A percentile compares a stretch with the other conserved stretches of the same genome.
Evolutionary conservation across 2,797 vertebrate genomes (phyloP).

Genomic region (Sphenopsis melanotis): DNA sequence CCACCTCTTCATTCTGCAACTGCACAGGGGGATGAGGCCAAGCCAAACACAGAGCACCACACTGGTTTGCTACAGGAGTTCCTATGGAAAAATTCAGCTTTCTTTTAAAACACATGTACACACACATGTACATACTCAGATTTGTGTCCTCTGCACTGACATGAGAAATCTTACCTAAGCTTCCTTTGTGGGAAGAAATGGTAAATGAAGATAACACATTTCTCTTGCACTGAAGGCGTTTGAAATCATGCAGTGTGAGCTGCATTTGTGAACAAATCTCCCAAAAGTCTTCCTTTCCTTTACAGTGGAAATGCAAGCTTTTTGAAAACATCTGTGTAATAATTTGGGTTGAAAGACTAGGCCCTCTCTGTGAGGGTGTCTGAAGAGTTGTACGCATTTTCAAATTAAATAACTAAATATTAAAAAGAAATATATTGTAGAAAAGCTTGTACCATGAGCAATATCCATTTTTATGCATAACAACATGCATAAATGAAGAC

Average conservation of each 20-base stretch:
- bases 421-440: background rate
- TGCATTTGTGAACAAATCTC: background rate
- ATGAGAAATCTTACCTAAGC: background rate
- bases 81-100: background rate
- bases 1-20: background rate
- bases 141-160: background rate
- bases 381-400: background rate
- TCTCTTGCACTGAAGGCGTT: background rate
- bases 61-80: background rate
- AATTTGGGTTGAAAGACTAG: background rate
- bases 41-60: background rate
- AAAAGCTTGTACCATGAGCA: background rate
- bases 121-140: background rate
- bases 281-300: background rate
- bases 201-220: background rate
- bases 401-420: background rate
- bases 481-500: background rate
- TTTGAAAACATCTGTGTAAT: background rate
- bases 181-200: background rate
- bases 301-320: background rate
- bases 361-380: background rate
- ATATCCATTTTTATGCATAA: background rate
- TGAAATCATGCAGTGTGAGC: background rate
- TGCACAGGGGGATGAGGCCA: background rate
- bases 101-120: no score